Evolutionary conservation across 2,888 invertebrate species (phyloP).

Genomic region (Apamea monoglypha): DNA sequence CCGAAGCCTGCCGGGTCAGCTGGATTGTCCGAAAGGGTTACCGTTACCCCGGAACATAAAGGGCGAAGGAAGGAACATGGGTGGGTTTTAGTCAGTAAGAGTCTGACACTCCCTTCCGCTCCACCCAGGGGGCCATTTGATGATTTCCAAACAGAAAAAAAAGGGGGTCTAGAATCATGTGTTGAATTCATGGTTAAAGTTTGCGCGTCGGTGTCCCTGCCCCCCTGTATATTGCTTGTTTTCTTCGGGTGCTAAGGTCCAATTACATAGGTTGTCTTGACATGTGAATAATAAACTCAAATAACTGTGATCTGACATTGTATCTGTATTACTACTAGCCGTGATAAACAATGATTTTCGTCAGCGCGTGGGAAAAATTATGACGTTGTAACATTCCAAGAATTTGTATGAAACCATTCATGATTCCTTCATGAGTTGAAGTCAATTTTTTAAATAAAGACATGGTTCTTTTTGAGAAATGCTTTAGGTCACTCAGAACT

Average conservation of each 20-base stretch:
- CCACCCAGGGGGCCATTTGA: too few species aligned
- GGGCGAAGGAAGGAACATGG: too few species aligned
- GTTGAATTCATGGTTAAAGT: too few species aligned
- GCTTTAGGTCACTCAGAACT: background rate
- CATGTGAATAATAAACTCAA: background rate
- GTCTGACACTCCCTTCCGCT: too few species aligned
- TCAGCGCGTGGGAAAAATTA: constrained; percentile 30
- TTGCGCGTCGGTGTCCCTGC: too few species aligned
- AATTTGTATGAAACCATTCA: constrained; percentile 15
- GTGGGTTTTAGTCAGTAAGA: too few species aligned
- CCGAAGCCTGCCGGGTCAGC: too few species aligned
- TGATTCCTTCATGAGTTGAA: background rate
- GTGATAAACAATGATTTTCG: background rate
- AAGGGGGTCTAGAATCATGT: too few species aligned
- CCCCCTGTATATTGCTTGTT: background rate
- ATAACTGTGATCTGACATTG: background rate
- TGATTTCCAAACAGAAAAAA: too few species aligned
- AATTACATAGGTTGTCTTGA: background rate
- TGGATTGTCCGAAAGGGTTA: too few species aligned
- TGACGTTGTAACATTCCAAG: constrained; percentile 10
- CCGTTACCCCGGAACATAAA: too few species aligned
- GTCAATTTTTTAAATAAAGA: too few species aligned
- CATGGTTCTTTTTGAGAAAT: background rate
- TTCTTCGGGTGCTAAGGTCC: background rate
- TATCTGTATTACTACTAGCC: background rate